Evolutionary conservation across 2,797 vertebrate genomes (phyloP), one percentile per base, ranked within the genome.

Genomic region (Pelobates cultripes): DNA sequence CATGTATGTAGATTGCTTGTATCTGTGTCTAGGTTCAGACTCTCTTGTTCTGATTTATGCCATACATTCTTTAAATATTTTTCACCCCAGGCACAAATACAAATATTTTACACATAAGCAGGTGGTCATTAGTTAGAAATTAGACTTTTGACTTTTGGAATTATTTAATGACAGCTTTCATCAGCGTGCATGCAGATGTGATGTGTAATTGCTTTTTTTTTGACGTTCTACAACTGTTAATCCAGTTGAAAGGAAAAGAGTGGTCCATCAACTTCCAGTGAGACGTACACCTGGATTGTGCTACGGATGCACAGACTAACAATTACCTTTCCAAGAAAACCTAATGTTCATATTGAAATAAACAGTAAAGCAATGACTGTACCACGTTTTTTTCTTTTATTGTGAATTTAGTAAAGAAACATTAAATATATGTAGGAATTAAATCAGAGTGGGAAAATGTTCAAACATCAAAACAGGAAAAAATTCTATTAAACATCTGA

Each of bases 71-170:
- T 57, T 45, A 12, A 12, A 51, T 14, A 4, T n/a, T 63, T 68
- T 68, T 47, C 71, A 53, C 81, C 81, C 75, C 76, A 79, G 81
- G 82, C 82, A 83, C 66, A 72, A 57, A 75, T 8, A 71, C 77
- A 79, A 66, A 71, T 66, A 66, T 75, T 78, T 43, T 70, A 73
- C 73, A 8, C 44, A 57, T 66, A 79, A 79, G 77, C 82, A 84
- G 82, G 72, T 84, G 82, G 71, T 78, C 66, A 78, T 83, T 83
- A 75, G 73, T 14, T 66, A 42, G 41, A 84, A 79, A 82, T 73
- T 71, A 76, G 75, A 78, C 81, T 82, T 77, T 82, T 76, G 80
- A 71, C 80, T 81, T 80, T 82, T 77, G 70, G 73, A 82, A 83
- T 83, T 70, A 78, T 61, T 73, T 74, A 83, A 78, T 75, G 77